A percentile compares a stretch with the other conserved stretches of the same genome.
phyloP scores from a whole-genome alignment of 2,888 invertebrate species.

The Drosophila recens region DNA sequence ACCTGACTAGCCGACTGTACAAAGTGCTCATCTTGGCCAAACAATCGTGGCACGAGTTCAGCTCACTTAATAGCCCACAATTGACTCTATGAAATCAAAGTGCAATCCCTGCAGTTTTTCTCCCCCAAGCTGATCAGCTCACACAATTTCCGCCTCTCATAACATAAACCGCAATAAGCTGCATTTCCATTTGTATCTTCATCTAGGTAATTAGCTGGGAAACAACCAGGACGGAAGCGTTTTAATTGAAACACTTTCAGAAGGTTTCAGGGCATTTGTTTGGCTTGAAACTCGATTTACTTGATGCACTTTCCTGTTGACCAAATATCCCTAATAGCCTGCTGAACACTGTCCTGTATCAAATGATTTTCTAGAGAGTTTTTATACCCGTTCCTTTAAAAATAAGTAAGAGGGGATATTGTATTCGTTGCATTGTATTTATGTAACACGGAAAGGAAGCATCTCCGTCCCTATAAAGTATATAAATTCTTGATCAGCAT shows the following conservation, averaged over 20 bases:
- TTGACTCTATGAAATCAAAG: conserved; percentile 17
- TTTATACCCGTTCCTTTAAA: too few relatives aligned
- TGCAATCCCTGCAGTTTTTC: conserved; percentile 33
- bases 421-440: too few relatives aligned
- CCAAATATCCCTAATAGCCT: conserved; percentile 3
- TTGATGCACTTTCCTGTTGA: not conserved
- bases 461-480: too few relatives aligned
- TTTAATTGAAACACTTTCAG: conserved; percentile 63
- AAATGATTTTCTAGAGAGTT: not conserved
- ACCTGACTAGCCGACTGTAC: conserved; percentile 19
- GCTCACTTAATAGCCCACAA: conserved; percentile 37
- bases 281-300: conserved; percentile 29
- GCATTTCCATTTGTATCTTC: conserved; percentile 20
- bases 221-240: conserved; percentile 21
- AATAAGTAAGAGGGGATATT: too few relatives aligned
- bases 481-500: too few relatives aligned
- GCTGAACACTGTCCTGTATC: conserved; percentile 7
- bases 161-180: conserved; percentile 48
- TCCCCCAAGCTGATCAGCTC: conserved; percentile 4
- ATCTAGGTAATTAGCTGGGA: conserved; percentile 38
- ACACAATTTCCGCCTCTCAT: conserved; percentile 46
- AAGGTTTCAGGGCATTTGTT: conserved; percentile 20
- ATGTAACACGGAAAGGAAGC: too few relatives aligned
- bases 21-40: conserved; percentile 41
- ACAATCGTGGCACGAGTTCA: conserved; percentile 39